Evolutionary conservation across 2,113 vertebrate species (phyloP).

Genomic region (Tachysurus vachellii): DNA sequence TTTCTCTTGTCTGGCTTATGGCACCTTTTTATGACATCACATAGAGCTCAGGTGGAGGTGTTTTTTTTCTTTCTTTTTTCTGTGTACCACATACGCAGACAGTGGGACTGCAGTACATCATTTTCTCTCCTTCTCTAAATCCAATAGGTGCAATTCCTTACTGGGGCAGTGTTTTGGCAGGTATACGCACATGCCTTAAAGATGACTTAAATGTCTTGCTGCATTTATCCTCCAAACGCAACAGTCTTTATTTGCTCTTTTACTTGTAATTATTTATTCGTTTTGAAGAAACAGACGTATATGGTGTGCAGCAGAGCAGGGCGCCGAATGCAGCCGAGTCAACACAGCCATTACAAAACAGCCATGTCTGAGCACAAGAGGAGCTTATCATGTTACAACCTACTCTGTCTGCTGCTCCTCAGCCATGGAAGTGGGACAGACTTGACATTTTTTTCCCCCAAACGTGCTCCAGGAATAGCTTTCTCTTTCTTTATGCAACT

Average conservation of each 20-base stretch:
- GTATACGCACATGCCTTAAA: slow-evolving; percentile 35
- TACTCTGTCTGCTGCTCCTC: slow-evolving; percentile 47
- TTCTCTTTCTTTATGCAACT: slow-evolving; percentile 12
- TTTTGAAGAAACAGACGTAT: slow-evolving; percentile 26
- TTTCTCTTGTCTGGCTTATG: slow-evolving; percentile 29
- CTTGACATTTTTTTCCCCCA: slow-evolving; percentile 21
- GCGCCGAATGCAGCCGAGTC: slow-evolving; percentile 27
- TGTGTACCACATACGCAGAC: not conserved
- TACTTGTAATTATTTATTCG: slow-evolving; percentile 9
- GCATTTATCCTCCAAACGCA: slow-evolving; percentile 17
- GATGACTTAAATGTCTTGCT: slow-evolving; percentile 31
- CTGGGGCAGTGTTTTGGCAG: slow-evolving; percentile 41
- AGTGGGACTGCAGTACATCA: not conserved
- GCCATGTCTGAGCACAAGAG: slow-evolving; percentile 48
- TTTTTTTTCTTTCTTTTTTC: slow-evolving; percentile 7
- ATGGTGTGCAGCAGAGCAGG: slow-evolving; percentile 23
- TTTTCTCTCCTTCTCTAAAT: not conserved
- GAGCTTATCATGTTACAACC: slow-evolving; percentile 56
- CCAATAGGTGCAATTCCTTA: slow-evolving; percentile 6
- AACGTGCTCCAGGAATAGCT: slow-evolving; percentile 25
- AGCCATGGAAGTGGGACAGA: slow-evolving; percentile 36
- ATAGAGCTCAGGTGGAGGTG: slow-evolving; percentile 19
- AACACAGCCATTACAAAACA: slow-evolving; percentile 51
- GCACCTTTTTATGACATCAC: slow-evolving; percentile 47
- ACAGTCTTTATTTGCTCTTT: not conserved